Conservation (phyloP, 2,113 vertebrate species). For the Greenwoodochromis staneri region DNA sequence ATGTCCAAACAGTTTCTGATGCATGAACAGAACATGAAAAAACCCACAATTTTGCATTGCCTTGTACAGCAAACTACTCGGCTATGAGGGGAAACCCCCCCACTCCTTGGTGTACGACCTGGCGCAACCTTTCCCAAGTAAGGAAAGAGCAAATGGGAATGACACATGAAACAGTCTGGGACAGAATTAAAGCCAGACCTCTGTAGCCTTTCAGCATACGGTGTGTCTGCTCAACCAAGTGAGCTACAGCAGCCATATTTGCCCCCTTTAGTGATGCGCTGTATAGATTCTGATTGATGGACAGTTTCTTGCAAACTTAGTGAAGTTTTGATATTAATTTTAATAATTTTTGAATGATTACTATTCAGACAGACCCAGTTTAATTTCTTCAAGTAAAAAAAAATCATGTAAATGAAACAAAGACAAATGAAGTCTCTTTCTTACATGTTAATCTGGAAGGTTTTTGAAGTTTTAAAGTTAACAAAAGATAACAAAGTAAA, state of each 20-base stretch:
- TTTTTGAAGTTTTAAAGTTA: background rate
- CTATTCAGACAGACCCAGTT: background rate
- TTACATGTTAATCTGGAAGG: background rate
- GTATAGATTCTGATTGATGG: background rate
- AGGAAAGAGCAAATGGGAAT: background rate
- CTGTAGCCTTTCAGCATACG: background rate
- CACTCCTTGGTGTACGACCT: background rate
- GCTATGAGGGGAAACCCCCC: background rate
- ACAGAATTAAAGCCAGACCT: background rate
- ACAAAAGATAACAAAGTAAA: background rate
- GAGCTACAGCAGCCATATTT: background rate
- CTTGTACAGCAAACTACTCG: background rate
- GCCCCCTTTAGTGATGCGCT: background rate
- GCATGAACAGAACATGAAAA: background rate
- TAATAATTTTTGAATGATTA: background rate
- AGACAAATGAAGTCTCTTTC: background rate
- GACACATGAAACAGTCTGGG: background rate
- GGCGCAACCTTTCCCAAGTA: background rate
- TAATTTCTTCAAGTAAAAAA: background rate
- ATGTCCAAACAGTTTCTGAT: background rate
- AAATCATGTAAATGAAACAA: background rate
- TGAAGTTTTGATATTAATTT: background rate
- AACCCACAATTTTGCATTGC: rapidly evolving
- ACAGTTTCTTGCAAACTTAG: background rate
- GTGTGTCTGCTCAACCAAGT: background rate